Base-by-base conservation (phyloP, 2,113 vertebrate species). In the Cacatua alba region DNA sequence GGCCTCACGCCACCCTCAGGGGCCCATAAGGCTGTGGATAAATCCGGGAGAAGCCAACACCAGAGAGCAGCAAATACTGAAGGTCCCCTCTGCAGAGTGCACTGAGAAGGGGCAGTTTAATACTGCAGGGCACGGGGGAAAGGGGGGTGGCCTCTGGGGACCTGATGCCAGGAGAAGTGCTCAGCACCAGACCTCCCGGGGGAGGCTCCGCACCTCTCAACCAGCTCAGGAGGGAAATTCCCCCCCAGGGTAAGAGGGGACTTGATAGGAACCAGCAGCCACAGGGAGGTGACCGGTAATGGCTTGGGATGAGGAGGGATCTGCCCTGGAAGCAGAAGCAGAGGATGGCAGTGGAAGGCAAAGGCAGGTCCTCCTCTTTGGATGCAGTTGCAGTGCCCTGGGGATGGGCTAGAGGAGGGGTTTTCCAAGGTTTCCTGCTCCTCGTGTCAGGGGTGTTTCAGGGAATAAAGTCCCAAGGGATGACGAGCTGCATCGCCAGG, bases 21-120 rank as follows among this genome's bases (percentile, higher is more conserved):
- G 86, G 90, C 71, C 3, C 19, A 70, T 92, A 96, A 97, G 94
- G 96, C 96, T 96, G 81, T 1, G 91, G 93, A 74, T 29, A 72
- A 77, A 86, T 52, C 95, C 64, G 5, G 85, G 76, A 35, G 70
- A 60, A 90, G 90, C 94, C 85, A 79, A 49, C 77, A n/a, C 80
- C 81, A 9, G 92, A 59, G 90, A 94, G 94, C 81, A 70, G 84
- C 52, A 0, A 71, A 26, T 21, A 33, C 68, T 64, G 88, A 5
- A 11, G 76, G 24, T 15, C 7, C 37, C 77, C 49, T 51, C 59
- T 28, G 71, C 79, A 64, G 88, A 93, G 94, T 92, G 92, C 95
- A 90, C 94, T 85, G 68, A 87, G 51, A 92, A 74, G 85, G 94
- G 62, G 80, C 12, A 64, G 69, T 94, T 94, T 87, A 87, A 96